Evolutionary conservation across 2,888 invertebrate genomes (phyloP), one percentile per base, ranked within the genome.

Genomic region (Archaeoteleia sp.): DNA sequence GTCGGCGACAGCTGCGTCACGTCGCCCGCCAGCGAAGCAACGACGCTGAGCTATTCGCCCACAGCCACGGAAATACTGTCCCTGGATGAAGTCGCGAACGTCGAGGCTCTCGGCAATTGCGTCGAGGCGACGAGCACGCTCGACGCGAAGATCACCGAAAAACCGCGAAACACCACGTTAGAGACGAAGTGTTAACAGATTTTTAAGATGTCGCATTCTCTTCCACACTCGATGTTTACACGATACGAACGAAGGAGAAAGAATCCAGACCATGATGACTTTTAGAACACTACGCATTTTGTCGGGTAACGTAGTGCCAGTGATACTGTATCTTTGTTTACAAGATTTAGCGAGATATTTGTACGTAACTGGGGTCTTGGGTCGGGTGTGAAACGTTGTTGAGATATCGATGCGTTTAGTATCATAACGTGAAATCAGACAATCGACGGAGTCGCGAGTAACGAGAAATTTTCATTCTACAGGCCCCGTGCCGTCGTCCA

Each of bases 1-100:
- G 79, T 79, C 7, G 77, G 75, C 6, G 82, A 80, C n/a, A 82
- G 82, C 54, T 83, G 82, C 62, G 79, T 82, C 8, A 83, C 81
- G 0, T 84, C 80, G 17, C 81, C 81, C 2, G 81, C 78, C 5
- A 83, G 82, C 67, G 82, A 84, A 40, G 81, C 76, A 4, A 81
- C 81, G 5, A 78, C 78, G 4, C 48, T 75, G 9, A 82, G 80
- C 46, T 83, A 78, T 51, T 82, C 80, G 15, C 79, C 81, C n/a
- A 79, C 81, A 15, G 77, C 74, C 3, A 81, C 81, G 2, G 82
- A 83, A 61, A 76, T 83, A 61, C 61, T 79, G n/a, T 82, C 82
- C 2, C 71, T 81, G 20, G 82, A 81, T 51, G 80, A 82, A 55
- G 80, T 79, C 45, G 74, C 69, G 34, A 67, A 71, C 6, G 62